A percentile compares a stretch with the other conserved stretches of the same genome.
phyloP scores from a whole-genome alignment of 1,140 invertebrate genomes.

The Pseudoatta argentina region DNA sequence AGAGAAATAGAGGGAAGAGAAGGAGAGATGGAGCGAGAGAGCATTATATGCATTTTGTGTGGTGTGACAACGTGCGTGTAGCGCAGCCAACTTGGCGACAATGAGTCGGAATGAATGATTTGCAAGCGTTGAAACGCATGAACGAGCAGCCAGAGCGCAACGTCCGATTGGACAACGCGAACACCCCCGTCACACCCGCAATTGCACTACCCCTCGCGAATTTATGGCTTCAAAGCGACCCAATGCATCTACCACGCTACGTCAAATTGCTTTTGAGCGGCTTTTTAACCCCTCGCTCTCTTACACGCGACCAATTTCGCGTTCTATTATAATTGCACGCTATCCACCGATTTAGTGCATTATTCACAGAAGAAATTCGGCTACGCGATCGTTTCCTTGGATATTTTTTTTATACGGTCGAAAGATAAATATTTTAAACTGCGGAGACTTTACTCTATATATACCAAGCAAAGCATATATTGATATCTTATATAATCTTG shows the following conservation, averaged over 20 bases:
- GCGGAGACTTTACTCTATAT: neutral
- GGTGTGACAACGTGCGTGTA: conserved; percentile 67
- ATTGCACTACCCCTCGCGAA: conserved; percentile 66
- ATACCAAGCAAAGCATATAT: neutral
- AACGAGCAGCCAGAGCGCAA: conserved; percentile 76
- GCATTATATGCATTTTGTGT: conserved; percentile 46
- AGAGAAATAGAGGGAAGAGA: neutral
- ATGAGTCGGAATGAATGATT: conserved; percentile 80
- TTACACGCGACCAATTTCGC: conserved; percentile 63
- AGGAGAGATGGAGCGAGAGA: neutral
- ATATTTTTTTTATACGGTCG: neutral
- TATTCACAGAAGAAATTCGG: conserved; percentile 14
- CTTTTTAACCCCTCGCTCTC: conserved; percentile 65
- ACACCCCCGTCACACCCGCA: conserved; percentile 59
- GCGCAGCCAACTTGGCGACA: conserved; percentile 70
- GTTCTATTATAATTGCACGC: conserved; percentile 71
- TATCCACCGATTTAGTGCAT: conserved; percentile 6
- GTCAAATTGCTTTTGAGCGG: conserved; percentile 76
- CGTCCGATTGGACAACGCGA: conserved; percentile 73
- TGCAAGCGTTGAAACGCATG: conserved; percentile 80
- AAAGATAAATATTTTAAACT: neutral
- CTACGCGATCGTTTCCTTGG: neutral
- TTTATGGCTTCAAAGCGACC: conserved; percentile 76
- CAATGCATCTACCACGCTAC: conserved; percentile 70
- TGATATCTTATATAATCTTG: neutral